Base-by-base conservation (phyloP, 2,888 invertebrate genomes). In the Panzeria rudis region DNA sequence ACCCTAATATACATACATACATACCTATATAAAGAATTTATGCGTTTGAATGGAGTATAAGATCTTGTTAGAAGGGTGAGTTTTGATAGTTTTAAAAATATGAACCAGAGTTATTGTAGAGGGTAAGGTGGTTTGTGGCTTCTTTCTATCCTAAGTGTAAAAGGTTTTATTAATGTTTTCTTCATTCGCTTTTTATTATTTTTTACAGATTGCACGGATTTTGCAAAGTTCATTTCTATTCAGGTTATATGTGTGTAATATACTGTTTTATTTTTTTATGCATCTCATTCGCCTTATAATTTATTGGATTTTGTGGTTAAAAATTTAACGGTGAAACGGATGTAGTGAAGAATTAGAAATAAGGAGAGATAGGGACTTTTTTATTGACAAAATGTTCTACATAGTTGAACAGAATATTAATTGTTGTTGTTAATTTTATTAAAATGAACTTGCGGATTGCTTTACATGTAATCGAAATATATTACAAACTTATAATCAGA, bases 191-290 rank as follows among this genome's bases (percentile, higher is more conserved):
- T 69, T 79, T 71, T 61, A 44, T 69, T 64, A 52, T 41, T 38
- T 66, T 59, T 35, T 25, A 38, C 71, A 77, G 69, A 71, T 79
- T 75, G 61, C 72, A 78, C 81, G 56, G 68, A 84, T 81, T 84
- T 81, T 73, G 68, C 72, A 72, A n/a, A 84, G 68, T 81, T 81
- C 84, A 84, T 84, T 84, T 73, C 81, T 61, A 73, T 73, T 81
- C 77, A 54, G 41, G 50, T 81, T 77, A 73, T 81, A 72, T 77
- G 61, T 71, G 54, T 77, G 66, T 72, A 52, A 61, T 77, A 54
- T 69, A 38, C 35, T 78, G 50, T 47, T 69, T 56, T 52, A 41
- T 64, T 83, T 62, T 59, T 66, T 52, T 56, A 56, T 52, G 66
- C 77, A 68, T 73, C 66, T 66, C 68, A 62, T 71, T 79, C 68